phyloP scores from a whole-genome alignment of 2,113 vertebrate species.

The Sisor rabdophorus region DNA sequence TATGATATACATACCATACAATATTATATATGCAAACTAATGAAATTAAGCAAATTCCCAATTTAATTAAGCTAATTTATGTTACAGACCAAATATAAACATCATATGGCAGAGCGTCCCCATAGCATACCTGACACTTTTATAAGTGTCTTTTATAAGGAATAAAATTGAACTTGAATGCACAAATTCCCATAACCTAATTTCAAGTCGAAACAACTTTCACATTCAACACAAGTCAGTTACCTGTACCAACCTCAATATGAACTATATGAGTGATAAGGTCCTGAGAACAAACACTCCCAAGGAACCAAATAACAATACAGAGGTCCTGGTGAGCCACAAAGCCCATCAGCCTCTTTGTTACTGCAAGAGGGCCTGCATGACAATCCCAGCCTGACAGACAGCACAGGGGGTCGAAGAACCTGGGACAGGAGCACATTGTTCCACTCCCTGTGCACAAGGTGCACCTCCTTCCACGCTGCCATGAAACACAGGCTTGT shows the following conservation, averaged over 20 bases:
- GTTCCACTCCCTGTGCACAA: conserved; percentile 63
- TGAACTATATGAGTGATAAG: conserved; percentile 33
- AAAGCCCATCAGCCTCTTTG: conserved; percentile 63
- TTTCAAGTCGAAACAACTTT: not conserved
- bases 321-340: conserved; percentile 62
- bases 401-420: conserved; percentile 58
- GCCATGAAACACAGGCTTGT: conserved; percentile 54
- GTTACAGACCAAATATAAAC: not conserved
- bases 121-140: no score
- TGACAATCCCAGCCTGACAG: conserved; percentile 71
- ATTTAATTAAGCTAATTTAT: no score
- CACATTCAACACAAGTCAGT: conserved; percentile 12
- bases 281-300: conserved; percentile 64
- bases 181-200: no score
- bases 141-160: no score
- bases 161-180: no score
- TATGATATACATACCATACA: not conserved
- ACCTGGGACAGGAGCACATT: conserved; percentile 58
- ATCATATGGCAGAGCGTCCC: not conserved
- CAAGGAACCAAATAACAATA: conserved; percentile 67
- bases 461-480: conserved; percentile 57
- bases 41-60: not conserved
- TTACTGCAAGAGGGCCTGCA: conserved; percentile 67
- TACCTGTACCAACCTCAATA: conserved; percentile 13
- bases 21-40: not conserved